Percentiles rank a stretch among this genome's conserved stretches.
Evolutionary conservation across 2,113 vertebrate species (phyloP).

Genomic region (Numida meleagris): DNA sequence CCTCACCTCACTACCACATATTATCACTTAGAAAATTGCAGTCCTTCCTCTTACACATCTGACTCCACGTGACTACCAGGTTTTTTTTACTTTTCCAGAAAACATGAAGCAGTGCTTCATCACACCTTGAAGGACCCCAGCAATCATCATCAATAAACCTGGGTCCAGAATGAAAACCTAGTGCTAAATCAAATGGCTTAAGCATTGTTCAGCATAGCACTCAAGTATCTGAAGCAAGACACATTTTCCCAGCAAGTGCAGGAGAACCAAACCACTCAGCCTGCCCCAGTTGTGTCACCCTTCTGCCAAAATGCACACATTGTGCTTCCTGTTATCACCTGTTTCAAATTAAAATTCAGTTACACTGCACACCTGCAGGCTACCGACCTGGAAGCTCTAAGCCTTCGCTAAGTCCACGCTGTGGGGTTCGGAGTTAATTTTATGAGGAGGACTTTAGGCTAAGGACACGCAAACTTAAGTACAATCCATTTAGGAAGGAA

Average conservation of each 20-base stretch:
- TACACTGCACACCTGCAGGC: conserved; percentile 4
- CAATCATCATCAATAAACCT: not conserved
- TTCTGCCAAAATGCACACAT: not conserved
- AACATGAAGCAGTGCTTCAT: not conserved
- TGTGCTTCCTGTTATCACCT: not conserved
- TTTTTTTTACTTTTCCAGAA: not conserved
- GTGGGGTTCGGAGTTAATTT: not conserved
- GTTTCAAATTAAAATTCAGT: not conserved
- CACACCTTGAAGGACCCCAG: not conserved
- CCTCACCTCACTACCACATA: not conserved
- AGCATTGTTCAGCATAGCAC: not conserved
- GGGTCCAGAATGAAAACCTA: not conserved
- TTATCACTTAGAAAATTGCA: not conserved
- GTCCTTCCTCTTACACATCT: not conserved
- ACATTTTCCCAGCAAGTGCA: not conserved
- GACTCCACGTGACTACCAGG: not conserved
- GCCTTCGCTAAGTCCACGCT: not conserved
- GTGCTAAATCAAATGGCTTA: not conserved
- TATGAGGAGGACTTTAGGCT: not conserved
- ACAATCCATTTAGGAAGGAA: not conserved
- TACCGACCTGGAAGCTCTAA: not conserved
- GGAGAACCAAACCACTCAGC: not conserved
- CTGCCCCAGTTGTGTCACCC: not conserved
- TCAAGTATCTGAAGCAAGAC: not conserved
- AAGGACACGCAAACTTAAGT: not conserved